Base-by-base conservation (phyloP, 2,113 vertebrate genomes). In the Apteryx owenii region DNA sequence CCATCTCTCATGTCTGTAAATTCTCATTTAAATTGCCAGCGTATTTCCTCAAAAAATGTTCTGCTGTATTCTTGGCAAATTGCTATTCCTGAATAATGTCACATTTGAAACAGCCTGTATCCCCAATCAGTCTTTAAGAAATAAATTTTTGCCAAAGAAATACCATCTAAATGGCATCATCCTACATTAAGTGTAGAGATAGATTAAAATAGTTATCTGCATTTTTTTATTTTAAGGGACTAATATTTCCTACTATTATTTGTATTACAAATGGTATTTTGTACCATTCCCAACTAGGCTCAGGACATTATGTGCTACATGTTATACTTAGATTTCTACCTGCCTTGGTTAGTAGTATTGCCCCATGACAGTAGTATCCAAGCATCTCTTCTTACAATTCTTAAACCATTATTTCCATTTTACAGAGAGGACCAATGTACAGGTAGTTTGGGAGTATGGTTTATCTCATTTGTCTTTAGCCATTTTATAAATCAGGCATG, bases 21-120 rank as follows among this genome's bases (percentile, higher is more conserved):
- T 94, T 90, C 89, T 95, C 85, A 90, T 97, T 96, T 97, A 91
- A 97, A 84, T 98, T 96, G 85, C 73, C 58, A 6, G 13, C 75
- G 48, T 86, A 70, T 62, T 97, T 96, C 86, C 70, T 95, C 85
- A 94, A 90, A 86, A 96, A 95, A 80, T 46, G 80, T 96, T 93
- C 80, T 58, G 46, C 73, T 92, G 31, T 93, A 88, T 93, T 92
- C 84, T 93, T 97, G 89, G 62, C 72, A 96, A 95, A 68, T 5
- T 82, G 40, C 21, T 80, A 31, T 29, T 95, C 71, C 29, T 64
- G 95, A 96, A 95, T 68, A 62, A 78, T 81, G 73, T 95, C 68
- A 86, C 44, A 68, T 70, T 97, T 97, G 84, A 78, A 90, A 93
- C 31, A 64, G 80, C 50, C 36, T 72, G 40, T 50, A 93, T 84